Evolutionary conservation across 2,797 vertebrate species (phyloP).

Genomic region (Kryptolebias ocellatus): DNA sequence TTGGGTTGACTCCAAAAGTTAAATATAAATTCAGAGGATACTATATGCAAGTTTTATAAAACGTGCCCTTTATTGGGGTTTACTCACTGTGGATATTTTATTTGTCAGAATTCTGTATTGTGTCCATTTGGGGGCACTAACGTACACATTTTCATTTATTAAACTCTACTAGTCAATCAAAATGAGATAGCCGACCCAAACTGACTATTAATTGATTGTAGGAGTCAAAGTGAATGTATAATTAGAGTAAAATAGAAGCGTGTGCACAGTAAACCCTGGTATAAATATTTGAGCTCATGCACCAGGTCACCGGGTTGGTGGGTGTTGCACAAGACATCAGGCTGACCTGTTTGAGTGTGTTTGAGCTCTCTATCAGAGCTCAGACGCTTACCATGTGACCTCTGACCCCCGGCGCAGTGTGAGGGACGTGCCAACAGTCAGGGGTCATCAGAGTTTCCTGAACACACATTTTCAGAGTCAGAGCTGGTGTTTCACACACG

Average conservation of each 20-base stretch:
- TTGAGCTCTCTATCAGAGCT: slow-evolving; percentile 71
- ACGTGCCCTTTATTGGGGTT: too few relatives aligned
- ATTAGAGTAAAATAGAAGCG: background rate
- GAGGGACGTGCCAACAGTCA: slow-evolving; percentile 62
- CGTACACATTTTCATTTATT: background rate
- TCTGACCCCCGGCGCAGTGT: slow-evolving; percentile 54
- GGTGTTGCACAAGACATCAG: slow-evolving; percentile 50
- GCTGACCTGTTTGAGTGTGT: slow-evolving; percentile 63
- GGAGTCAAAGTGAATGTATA: background rate
- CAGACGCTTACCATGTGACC: slow-evolving; percentile 65
- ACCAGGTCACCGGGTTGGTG: slow-evolving; percentile 9
- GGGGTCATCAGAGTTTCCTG: slow-evolving; percentile 71
- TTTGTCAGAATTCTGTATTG: background rate
- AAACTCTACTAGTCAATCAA: background rate
- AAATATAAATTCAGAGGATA: too few relatives aligned
- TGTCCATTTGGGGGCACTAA: background rate
- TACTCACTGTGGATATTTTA: too few relatives aligned
- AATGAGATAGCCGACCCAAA: background rate
- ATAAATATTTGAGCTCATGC: slow-evolving; percentile 1
- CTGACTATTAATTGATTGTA: background rate
- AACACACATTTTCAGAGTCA: slow-evolving; percentile 42
- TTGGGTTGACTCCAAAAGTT: too few relatives aligned
- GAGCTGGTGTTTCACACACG: slow-evolving; percentile 14
- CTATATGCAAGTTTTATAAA: too few relatives aligned
- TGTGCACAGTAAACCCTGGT: too few relatives aligned